Percentiles rank a stretch among this genome's conserved stretches.
These are phyloP conservation scores for Menura novaehollandiae DNA, from an alignment of 2,113 vertebrate genomes.

Conservation along the genomic window DNA sequence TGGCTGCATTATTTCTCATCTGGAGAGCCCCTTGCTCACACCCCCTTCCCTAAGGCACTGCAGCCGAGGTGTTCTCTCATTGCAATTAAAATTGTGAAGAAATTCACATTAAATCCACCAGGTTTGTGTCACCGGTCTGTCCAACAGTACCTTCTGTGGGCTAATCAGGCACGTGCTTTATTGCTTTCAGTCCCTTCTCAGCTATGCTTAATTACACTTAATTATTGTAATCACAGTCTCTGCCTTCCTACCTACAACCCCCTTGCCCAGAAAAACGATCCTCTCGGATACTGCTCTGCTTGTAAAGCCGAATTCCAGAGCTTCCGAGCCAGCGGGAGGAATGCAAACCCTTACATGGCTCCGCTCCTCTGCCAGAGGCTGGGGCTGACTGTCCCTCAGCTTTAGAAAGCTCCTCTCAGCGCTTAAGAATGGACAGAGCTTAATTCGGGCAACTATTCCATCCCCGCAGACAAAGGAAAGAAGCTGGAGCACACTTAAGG, in stretches of 20 bases:
- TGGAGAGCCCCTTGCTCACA: not conserved
- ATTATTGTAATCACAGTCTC: not conserved
- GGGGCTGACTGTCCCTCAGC: not conserved
- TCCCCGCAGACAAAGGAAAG: not conserved
- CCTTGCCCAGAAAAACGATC: not conserved
- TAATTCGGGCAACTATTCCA: not conserved
- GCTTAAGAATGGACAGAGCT: not conserved
- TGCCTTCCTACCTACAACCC: not conserved
- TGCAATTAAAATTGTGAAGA: not conserved
- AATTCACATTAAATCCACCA: not conserved
- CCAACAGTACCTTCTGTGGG: not conserved
- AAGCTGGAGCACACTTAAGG: not conserved
- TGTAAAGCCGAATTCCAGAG: not conserved
- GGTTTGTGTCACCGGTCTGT: not conserved
- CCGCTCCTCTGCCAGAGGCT: not conserved
- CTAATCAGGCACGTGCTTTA: not conserved
- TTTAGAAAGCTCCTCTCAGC: not conserved
- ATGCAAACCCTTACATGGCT: not conserved
- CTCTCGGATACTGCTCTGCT: not conserved
- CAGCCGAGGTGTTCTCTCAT: not conserved
- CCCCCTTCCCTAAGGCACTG: rapidly evolving
- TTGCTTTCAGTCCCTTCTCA: not conserved
- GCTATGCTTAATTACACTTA: not conserved
- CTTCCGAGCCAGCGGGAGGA: not conserved
- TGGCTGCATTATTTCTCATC: rapidly evolving